Evolutionary conservation across 2,888 invertebrate species (phyloP).

Genomic region (Tortricodes alternella): DNA sequence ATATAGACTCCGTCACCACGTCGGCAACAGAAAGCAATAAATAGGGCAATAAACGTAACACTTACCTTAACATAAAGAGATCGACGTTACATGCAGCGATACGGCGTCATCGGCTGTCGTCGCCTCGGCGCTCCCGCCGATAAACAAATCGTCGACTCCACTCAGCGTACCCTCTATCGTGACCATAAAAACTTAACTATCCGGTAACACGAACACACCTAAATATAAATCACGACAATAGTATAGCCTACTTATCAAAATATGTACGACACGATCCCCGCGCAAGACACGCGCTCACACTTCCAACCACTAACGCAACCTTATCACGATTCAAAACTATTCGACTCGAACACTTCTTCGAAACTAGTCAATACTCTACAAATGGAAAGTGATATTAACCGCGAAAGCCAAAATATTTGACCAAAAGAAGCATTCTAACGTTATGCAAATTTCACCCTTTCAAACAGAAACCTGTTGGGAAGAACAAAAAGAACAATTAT

Average conservation of each 20-base stretch:
- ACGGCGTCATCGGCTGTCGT: conserved; percentile 70
- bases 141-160: conserved; percentile 75
- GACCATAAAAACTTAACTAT: conserved; percentile 79
- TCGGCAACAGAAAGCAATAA: conserved; percentile 70
- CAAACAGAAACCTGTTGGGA: conserved; percentile 31
- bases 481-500: conserved; percentile 46
- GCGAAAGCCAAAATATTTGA: conserved; percentile 75
- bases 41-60: conserved; percentile 72
- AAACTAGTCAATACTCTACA: conserved; percentile 33
- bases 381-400: conserved; percentile 71
- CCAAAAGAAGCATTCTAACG: conserved; percentile 52
- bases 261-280: conserved; percentile 69
- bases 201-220: conserved; percentile 74
- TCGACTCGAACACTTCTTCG: background rate
- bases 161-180: conserved; percentile 69
- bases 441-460: conserved; percentile 71
- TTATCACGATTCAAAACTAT: background rate
- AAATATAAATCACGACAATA: conserved; percentile 73
- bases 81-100: conserved; percentile 66
- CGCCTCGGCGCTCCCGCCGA: conserved; percentile 60
- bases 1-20: conserved; percentile 46
- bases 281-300: background rate
- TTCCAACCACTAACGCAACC: background rate
- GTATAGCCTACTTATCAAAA: conserved; percentile 72
- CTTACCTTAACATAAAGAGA: conserved; percentile 69